Evolutionary conservation across 2,113 vertebrate species (phyloP), one percentile per base, ranked within the genome.

Genomic region (Pelecanoides urinatrix): DNA sequence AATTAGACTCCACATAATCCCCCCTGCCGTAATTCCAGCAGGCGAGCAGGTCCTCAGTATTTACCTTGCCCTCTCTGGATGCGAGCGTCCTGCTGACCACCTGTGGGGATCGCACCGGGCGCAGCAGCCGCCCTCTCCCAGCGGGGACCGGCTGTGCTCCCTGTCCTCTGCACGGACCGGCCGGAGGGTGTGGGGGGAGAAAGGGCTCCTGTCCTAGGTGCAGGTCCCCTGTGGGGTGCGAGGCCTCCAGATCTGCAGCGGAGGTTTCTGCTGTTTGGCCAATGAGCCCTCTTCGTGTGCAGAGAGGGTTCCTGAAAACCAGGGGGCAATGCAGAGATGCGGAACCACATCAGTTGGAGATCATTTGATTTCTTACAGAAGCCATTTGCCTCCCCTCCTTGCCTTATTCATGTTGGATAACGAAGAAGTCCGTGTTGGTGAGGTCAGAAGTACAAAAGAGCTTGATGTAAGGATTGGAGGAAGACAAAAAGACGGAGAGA

Each of bases 191-290:
- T 0, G 1, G 1, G 9, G 26, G 22, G 5, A 18, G 49, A 32
- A 72, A 23, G 0, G 1, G 26, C 3, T 77, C 27, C 26, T 1
- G 0, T 21, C 2, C 0, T 40, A 42, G 21, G 10, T 49, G 13
- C 27, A 45, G 53, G 22, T 86, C 29, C 15, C 10, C 42, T 22
- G 23, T 34, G 9, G 23, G 26, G 2, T 53, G 11, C 0, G 0
- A 72, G 30, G 18, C 23, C 23, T 82, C n/a, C 18, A 61, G 18
- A n/a, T 68, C 15, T 30, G 14, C 1, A 1, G 21, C 0, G 1
- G 17, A 4, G 32, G 16, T 47, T 71, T 82, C 34, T 87, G 66
- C 61, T 78, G 11, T 67, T 71, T 0, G 3, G 14, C 56, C n/a
- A 42, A 4, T 30, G 65, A 80, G 16, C 3, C 32, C 17, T 32